Evolutionary conservation across 2,888 invertebrate species (phyloP).

Genomic region (Desoria tigrina): DNA sequence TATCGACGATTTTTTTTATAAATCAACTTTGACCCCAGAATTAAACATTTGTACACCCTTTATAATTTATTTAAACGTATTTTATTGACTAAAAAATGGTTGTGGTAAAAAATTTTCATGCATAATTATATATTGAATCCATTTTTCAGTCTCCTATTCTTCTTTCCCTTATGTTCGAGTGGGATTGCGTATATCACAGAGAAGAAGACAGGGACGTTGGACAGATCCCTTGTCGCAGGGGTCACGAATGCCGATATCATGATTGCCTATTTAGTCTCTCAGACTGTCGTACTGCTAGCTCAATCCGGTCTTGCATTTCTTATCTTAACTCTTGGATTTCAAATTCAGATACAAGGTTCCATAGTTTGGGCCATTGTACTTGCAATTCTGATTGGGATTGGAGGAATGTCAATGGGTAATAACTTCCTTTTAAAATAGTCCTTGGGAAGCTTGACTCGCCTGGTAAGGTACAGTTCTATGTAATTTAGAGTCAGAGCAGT

Average conservation of each 20-base stretch:
- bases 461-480: too few relatives aligned
- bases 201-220: slow-evolving; percentile 46
- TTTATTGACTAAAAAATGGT: too few relatives aligned
- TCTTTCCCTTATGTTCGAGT: slow-evolving; percentile 72
- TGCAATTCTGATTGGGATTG: slow-evolving; percentile 84
- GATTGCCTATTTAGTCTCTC: slow-evolving; percentile 87
- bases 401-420: slow-evolving; percentile 94
- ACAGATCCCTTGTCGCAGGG: slow-evolving; percentile 61
- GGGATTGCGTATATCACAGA: slow-evolving; percentile 46
- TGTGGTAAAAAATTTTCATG: too few relatives aligned
- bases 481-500: too few relatives aligned
- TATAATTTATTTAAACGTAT: too few relatives aligned
- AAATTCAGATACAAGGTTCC: slow-evolving; percentile 85
- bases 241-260: slow-evolving; percentile 87
- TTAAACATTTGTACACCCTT: neutral
- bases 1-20: neutral
- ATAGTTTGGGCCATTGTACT: slow-evolving; percentile 79
- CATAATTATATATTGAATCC: too few relatives aligned
- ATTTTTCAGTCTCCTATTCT: slow-evolving; percentile 84
- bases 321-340: slow-evolving; percentile 86
- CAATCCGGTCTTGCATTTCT: slow-evolving; percentile 86
- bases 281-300: slow-evolving; percentile 91
- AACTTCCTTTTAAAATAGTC: too few relatives aligned
- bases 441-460: too few relatives aligned
- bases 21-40: neutral